Evolutionary conservation across 1,140 invertebrate genomes (phyloP), one percentile per base, ranked within the genome.

Genomic region (Neodiprion fabricii): DNA sequence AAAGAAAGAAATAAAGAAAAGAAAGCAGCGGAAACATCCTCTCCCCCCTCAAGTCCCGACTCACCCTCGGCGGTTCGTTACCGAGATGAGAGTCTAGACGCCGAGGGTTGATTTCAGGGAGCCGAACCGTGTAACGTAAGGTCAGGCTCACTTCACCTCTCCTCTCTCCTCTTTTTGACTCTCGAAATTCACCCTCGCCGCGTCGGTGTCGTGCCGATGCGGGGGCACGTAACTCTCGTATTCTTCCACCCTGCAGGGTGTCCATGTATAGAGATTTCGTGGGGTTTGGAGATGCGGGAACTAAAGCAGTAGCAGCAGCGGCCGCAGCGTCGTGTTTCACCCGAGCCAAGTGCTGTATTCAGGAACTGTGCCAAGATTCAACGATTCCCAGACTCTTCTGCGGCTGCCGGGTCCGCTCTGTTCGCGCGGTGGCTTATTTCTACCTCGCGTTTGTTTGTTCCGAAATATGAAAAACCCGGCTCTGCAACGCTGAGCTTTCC

Each of bases 281-380:
- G n/a, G n/a, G n/a, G 53, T 14, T 17, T 8, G 53, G n/a, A 9
- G 53, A 14, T 61, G 11, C 53, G 9, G 53, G 53, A 14, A 7
- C 11, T 12, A n/a, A 61, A 61, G 11, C 53, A 61, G 53, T 0
- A 61, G 53, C n/a, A 17, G 53, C n/a, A 17, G 9, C n/a, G 9
- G n/a, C n/a, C 3, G 53, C 53, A 17, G 53, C n/a, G 11, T 8
- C 11, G 11, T 9, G n/a, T 61, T 61, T 17, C 11, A 61, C 53
- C 53, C 53, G n/a, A 61, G 53, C 53, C 53, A 61, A 61, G 53
- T 61, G 53, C 53, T 61, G 53, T 61, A 61, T 61, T 61, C 53
- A 61, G 53, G 53, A 61, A 61, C 53, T 61, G 53, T 61, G 53
- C 53, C 53, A 61, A 61, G 53, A 61, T 61, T 61, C 53, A 61